phyloP scores from a whole-genome alignment of 2,797 vertebrate species.

The Nannoperca australis region DNA sequence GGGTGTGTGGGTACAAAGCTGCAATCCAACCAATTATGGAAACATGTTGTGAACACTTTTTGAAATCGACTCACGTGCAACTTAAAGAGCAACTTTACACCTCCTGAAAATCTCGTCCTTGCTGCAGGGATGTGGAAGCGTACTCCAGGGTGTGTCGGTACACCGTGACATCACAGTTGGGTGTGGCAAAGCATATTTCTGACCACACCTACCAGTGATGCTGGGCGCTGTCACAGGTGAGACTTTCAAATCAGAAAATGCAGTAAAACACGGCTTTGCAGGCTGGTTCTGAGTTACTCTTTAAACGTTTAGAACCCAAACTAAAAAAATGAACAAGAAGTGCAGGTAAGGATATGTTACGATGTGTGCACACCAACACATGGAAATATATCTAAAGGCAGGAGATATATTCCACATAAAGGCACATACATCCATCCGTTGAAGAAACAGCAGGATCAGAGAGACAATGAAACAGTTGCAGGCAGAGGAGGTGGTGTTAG shows the following conservation, averaged over 20 bases:
- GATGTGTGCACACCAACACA: conserved; percentile 20
- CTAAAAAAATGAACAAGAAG: conserved; percentile 27
- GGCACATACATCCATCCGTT: conserved; percentile 42
- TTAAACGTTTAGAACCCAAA: background rate
- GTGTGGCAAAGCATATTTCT: background rate
- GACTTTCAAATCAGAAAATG: background rate
- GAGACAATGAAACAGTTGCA: conserved; percentile 47
- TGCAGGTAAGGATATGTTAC: conserved; percentile 39
- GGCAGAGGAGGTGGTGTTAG: conserved; percentile 71
- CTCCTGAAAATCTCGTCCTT: background rate
- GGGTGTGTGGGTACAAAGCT: background rate
- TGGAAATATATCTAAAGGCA: conserved; percentile 29
- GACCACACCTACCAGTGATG: conserved; percentile 14
- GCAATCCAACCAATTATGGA: background rate
- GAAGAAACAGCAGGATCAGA: conserved; percentile 48
- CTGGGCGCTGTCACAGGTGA: background rate
- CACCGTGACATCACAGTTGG: background rate
- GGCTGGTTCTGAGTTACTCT: background rate
- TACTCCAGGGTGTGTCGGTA: background rate
- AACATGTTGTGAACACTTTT: background rate
- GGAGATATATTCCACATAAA: conserved; percentile 44
- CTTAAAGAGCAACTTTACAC: background rate
- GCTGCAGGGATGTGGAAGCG: background rate
- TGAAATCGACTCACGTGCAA: background rate
- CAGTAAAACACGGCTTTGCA: background rate